Percentiles rank a stretch among this genome's conserved stretches.
These are phyloP conservation scores for Bambusicola thoracicus DNA, from an alignment of 2,113 vertebrate genomes.

Conservation along the genomic window DNA sequence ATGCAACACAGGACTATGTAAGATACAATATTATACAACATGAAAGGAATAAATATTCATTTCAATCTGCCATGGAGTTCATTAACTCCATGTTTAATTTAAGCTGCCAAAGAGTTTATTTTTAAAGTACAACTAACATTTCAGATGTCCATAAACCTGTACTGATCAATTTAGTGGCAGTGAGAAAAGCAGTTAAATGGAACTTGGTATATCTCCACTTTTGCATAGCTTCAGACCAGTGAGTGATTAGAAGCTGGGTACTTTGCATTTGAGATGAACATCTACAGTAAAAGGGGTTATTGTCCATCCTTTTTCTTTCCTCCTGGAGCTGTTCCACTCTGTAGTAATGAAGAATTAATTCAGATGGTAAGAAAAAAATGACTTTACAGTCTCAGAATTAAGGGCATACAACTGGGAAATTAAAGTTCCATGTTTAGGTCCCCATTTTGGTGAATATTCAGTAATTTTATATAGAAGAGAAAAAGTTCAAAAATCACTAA, in stretches of 20 bases:
- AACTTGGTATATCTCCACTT: not conserved
- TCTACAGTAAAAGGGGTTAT: not conserved
- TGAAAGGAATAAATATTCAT: not conserved
- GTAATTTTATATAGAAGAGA: not conserved
- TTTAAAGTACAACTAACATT: not conserved
- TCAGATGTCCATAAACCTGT: not conserved
- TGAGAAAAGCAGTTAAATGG: not conserved
- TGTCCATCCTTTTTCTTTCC: not conserved
- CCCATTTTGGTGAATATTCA: not conserved
- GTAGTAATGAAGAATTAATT: constrained; percentile 10
- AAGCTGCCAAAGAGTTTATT: not conserved
- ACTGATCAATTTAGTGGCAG: not conserved
- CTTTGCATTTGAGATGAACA: not conserved
- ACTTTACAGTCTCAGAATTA: not conserved
- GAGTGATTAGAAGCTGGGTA: not conserved
- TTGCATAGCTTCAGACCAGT: not conserved
- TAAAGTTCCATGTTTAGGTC: not conserved
- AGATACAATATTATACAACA: not conserved
- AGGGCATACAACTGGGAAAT: not conserved
- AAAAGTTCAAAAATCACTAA: not conserved
- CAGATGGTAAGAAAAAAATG: not conserved
- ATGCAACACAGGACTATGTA: not conserved
- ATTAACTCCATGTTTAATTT: not conserved
- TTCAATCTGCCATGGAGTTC: not conserved
- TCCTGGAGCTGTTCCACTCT: not conserved